Percentiles rank a stretch among this genome's conserved stretches.
These are phyloP conservation scores for Frankliniella fusca DNA, from an alignment of 2,888 invertebrate species.

Conservation along the genomic window DNA sequence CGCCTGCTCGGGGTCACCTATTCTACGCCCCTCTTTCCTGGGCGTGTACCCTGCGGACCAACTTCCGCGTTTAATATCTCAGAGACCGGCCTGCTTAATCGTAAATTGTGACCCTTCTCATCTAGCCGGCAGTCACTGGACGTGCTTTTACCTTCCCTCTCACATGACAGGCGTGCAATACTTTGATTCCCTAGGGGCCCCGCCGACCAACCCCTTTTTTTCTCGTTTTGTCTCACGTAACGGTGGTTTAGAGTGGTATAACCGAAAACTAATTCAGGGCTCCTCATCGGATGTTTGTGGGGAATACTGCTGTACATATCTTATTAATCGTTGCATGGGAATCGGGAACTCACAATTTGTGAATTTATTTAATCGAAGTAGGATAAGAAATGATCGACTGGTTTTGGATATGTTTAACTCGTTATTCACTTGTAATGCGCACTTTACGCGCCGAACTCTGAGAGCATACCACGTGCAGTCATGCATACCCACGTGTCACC, in stretches of 20 bases:
- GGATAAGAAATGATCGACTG: background rate
- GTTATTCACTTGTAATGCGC: too few relatives aligned
- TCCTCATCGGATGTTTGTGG: background rate
- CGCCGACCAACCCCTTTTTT: background rate
- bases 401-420: background rate
- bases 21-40: background rate
- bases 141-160: background rate
- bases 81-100: background rate
- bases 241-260: background rate
- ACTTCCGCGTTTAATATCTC: background rate
- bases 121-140: background rate
- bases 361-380: background rate
- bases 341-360: background rate
- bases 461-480: too few relatives aligned
- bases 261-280: background rate
- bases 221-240: background rate
- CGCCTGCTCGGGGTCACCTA: background rate
- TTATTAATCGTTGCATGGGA: background rate
- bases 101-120: background rate
- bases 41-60: background rate
- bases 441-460: too few relatives aligned
- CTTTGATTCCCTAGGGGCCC: background rate
- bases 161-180: background rate
- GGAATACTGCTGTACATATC: background rate
- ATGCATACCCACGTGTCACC: too few relatives aligned